Conservation (phyloP, 2,888 invertebrate genomes). For the Arctia plantaginis region DNA sequence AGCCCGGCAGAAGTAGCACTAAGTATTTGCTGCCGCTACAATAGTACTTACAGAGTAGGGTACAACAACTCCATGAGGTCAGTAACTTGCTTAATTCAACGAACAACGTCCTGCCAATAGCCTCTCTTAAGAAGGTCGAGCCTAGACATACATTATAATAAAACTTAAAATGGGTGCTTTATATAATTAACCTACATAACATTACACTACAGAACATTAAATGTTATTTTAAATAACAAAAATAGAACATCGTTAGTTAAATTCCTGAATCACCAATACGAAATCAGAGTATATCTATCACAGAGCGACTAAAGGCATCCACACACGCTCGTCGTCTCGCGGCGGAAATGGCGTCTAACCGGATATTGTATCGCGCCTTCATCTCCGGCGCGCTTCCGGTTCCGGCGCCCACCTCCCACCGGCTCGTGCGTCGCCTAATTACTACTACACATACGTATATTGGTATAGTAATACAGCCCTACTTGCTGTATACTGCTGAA, state of each 20-base stretch:
- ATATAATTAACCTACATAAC: no score
- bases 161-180: no score
- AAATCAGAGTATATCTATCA: slow-evolving; percentile 57
- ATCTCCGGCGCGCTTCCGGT: slow-evolving; percentile 85
- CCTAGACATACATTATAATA: no score
- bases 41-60: no score
- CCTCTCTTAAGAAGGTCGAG: no score
- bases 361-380: slow-evolving; percentile 87
- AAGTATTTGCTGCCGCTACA: no score
- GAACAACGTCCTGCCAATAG: no score
- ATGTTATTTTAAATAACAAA: background rate
- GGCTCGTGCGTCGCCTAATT: slow-evolving; percentile 82
- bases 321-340: slow-evolving; percentile 80
- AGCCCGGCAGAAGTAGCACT: no score
- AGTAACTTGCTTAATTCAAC: no score
- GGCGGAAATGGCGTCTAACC: slow-evolving; percentile 86
- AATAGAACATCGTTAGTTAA: slow-evolving; percentile 25
- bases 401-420: slow-evolving; percentile 72
- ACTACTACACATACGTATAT: slow-evolving; percentile 61
- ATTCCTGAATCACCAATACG: slow-evolving; percentile 58
- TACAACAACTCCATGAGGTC: no score
- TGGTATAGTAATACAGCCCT: background rate
- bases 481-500: background rate
- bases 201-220: background rate
- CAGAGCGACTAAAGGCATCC: slow-evolving; percentile 61